Conservation (phyloP, 2,888 invertebrate genomes). For the Pachymerium ferrugineum region DNA sequence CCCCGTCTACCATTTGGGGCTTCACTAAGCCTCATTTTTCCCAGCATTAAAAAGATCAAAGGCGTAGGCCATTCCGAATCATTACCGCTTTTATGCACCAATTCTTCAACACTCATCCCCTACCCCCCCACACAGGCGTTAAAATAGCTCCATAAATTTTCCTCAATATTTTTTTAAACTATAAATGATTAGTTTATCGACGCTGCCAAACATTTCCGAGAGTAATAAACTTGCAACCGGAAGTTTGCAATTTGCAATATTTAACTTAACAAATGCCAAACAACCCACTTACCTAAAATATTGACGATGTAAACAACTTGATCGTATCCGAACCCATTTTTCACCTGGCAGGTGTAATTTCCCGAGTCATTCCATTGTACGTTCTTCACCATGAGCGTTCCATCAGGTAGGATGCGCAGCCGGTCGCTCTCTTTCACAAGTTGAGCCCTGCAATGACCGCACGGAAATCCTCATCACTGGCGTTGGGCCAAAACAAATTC, state of each 20-base stretch:
- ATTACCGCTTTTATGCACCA: constrained; percentile 2
- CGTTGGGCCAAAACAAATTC: neutral
- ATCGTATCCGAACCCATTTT: constrained; percentile 87
- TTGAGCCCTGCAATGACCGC: constrained; percentile 17
- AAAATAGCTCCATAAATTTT: neutral
- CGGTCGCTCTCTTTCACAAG: constrained; percentile 57
- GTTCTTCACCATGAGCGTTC: constrained; percentile 82
- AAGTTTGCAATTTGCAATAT: neutral
- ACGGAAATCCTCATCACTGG: constrained; percentile 2
- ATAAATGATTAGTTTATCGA: neutral
- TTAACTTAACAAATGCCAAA: constrained; percentile 17
- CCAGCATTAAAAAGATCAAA: constrained; percentile 13
- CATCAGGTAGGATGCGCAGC: constrained; percentile 80
- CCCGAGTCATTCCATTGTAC: constrained; percentile 86
- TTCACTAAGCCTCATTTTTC: constrained; percentile 25
- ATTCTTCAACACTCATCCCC: no score
- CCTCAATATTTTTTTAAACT: no score
- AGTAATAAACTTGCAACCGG: neutral
- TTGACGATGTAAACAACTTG: constrained; percentile 31
- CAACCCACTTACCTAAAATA: constrained; percentile 32
- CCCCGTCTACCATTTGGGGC: constrained; percentile 18
- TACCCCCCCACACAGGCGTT: neutral
- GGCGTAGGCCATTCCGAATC: constrained; percentile 24
- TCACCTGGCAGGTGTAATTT: constrained; percentile 88
- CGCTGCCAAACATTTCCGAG: neutral